Evolutionary conservation across 2,113 vertebrate species (phyloP), one percentile per base, ranked within the genome.

Genomic region (Sceloporus tristichus): DNA sequence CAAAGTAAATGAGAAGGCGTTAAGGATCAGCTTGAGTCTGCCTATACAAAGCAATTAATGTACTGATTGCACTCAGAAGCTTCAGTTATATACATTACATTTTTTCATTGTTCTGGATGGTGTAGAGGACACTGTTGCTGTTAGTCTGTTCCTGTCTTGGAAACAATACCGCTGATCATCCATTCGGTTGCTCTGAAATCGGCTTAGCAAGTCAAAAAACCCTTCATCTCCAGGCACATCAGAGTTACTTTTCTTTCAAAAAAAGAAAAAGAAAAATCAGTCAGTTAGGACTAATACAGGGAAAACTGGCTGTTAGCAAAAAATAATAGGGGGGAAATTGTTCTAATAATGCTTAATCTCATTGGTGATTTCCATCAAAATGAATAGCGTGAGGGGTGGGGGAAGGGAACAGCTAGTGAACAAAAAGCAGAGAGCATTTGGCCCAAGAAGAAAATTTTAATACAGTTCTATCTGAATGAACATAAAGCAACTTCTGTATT

Each of bases 181-280:
- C 98, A 99, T 99, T 84, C 99, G 97, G 92, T 98, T 99, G 96
- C 98, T 99, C 93, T 99, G 99, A 96, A 99, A 99, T 54, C 98
- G 97, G 88, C 98, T 99, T 86, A 99, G 94, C 78, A 99, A 96
- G 93, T 99, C 99, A 92, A 99, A 99, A 96, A 99, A 99, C 7
- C 98, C 98, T 92, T 99, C 98, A 2, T 99, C 98, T 88, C 98
- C 98, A 65, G 98, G 76, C 70, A 95, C 92, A 71, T 98, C 98
- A 0, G 95, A 95, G 89, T 95, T 97, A 86, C 91, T 96, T 91
- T 97, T 97, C 98, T 99, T 94, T 87, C 91, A 87, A 90, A 78
- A 82, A 42, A 79, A 82, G 53, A 16, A 3, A 5, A 81, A 27
- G 34, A 65, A 59, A 18, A 62, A 62, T 62, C 13, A 62, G 16